Percentiles rank a stretch among this genome's conserved stretches.
Conservation (phyloP, 2,113 vertebrate genomes). For the Campylomormyrus tamandua region DNA sequence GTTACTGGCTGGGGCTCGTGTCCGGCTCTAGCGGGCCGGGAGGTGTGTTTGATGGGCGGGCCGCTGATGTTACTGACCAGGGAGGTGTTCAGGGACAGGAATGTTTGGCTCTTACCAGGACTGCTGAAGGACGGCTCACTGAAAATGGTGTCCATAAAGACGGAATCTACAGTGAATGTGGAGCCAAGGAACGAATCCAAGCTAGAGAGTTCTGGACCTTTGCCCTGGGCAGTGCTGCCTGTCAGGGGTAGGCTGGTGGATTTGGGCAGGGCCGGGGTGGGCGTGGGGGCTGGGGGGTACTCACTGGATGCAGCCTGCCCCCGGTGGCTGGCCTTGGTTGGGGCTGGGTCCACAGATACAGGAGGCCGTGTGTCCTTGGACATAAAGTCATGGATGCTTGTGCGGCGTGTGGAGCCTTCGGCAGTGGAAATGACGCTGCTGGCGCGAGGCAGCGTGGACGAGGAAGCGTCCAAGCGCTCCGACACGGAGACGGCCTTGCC, state of each 20-base stretch:
- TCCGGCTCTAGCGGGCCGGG: slow-evolving; percentile 35
- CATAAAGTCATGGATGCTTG: slow-evolving; percentile 94
- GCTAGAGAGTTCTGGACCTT: slow-evolving; percentile 63
- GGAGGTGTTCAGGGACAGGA: slow-evolving; percentile 84
- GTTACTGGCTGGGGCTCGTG: slow-evolving; percentile 31
- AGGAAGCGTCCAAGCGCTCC: slow-evolving; percentile 61
- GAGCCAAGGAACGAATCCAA: slow-evolving; percentile 62
- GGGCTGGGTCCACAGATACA: slow-evolving; percentile 71
- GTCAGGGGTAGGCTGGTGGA: slow-evolving; percentile 58
- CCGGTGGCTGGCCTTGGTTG: slow-evolving; percentile 56
- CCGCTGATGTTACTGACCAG: slow-evolving; percentile 92
- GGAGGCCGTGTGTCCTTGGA: slow-evolving; percentile 84
- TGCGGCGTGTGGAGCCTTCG: slow-evolving; percentile 85
- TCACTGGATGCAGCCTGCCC: slow-evolving; percentile 78
- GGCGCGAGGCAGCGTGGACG: slow-evolving; percentile 82
- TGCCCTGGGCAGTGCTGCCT: slow-evolving; percentile 37
- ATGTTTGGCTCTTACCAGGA: slow-evolving; percentile 62
- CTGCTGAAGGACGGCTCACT: slow-evolving; percentile 42
- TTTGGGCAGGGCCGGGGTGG: slow-evolving; percentile 51
- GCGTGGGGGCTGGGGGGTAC: slow-evolving; percentile 64
- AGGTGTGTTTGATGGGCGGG: slow-evolving; percentile 52
- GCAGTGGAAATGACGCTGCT: slow-evolving; percentile 97
- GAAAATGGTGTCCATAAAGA: slow-evolving; percentile 63
- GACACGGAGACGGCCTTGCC: slow-evolving; percentile 68
- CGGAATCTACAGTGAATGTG: slow-evolving; percentile 59